Conservation (phyloP, 2,797 vertebrate species). For the Echeneis naucrates region DNA sequence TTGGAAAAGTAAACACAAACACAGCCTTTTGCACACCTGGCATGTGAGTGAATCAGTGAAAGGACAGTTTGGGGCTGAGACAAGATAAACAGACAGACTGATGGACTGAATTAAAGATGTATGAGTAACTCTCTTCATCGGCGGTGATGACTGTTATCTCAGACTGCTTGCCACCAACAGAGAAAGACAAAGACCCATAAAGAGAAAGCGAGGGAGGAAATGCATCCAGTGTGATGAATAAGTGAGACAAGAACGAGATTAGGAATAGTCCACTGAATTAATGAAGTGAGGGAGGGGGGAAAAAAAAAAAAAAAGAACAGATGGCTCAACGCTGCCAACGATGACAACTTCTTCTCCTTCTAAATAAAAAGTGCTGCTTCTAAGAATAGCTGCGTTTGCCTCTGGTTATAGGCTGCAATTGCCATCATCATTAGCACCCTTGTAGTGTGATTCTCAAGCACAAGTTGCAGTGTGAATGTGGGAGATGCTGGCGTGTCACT, state of each 20-base stretch:
- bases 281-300: constrained; percentile 67
- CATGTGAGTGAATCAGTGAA: constrained; percentile 10
- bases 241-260: constrained; percentile 65
- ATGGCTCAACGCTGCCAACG: constrained; percentile 48
- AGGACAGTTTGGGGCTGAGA: constrained; percentile 6
- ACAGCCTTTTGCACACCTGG: constrained; percentile 3
- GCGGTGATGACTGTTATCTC: constrained; percentile 31
- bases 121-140: constrained; percentile 38
- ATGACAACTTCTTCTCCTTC: constrained; percentile 55
- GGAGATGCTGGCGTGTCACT: constrained; percentile 41
- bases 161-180: constrained; percentile 26
- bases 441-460: constrained; percentile 61
- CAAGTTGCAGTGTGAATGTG: constrained; percentile 47
- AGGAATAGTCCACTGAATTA: constrained; percentile 70
- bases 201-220: constrained; percentile 31
- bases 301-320: constrained; percentile 39
- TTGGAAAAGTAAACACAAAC: constrained; percentile 24
- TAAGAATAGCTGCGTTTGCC: constrained; percentile 70
- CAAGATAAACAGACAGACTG: constrained; percentile 13
- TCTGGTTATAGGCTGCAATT: constrained; percentile 59
- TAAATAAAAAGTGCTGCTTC: constrained; percentile 70
- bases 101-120: constrained; percentile 20
- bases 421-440: constrained; percentile 72
- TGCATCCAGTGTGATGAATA: constrained; percentile 63
- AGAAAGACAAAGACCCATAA: constrained; percentile 1